phyloP scores from a whole-genome alignment of 2,797 vertebrate species.

The Phrynocephalus vlangalii region DNA sequence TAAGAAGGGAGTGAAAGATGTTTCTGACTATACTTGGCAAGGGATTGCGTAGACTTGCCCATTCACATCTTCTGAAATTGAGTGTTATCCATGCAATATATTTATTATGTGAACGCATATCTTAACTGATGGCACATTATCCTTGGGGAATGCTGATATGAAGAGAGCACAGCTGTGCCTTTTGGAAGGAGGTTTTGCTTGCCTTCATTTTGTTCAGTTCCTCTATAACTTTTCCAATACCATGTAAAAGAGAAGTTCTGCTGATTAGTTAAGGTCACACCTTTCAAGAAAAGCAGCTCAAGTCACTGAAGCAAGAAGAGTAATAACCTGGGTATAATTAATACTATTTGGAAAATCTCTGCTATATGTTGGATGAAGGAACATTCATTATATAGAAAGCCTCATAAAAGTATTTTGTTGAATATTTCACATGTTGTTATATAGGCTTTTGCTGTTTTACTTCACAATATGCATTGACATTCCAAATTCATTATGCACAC shows the following conservation, averaged over 20 bases:
- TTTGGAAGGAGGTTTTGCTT: not conserved
- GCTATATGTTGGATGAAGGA: slow-evolving; percentile 58
- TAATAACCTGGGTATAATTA: slow-evolving; percentile 66
- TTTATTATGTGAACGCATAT: too few relatives aligned
- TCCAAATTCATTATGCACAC: slow-evolving; percentile 64
- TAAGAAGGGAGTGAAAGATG: too few relatives aligned
- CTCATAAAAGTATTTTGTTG: slow-evolving; percentile 55
- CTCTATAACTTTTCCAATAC: not conserved
- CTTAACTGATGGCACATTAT: too few relatives aligned
- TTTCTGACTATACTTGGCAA: too few relatives aligned
- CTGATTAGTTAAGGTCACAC: slow-evolving; percentile 52
- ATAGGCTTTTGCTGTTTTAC: slow-evolving; percentile 60
- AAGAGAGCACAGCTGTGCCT: not conserved
- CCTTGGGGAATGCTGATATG: not conserved
- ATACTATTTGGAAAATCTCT: slow-evolving; percentile 52
- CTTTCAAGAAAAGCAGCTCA: slow-evolving; percentile 53
- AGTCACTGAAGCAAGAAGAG: slow-evolving; percentile 46
- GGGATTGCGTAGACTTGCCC: too few relatives aligned
- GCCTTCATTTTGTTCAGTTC: not conserved
- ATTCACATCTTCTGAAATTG: not conserved
- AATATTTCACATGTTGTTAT: slow-evolving; percentile 63
- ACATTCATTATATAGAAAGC: slow-evolving; percentile 63
- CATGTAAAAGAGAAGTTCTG: slow-evolving; percentile 8
- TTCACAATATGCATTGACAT: slow-evolving; percentile 69
- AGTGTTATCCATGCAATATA: too few relatives aligned